These are phyloP conservation scores for Mamestra brassicae DNA, from an alignment of 2,888 invertebrate species.

Conservation along the genomic window DNA sequence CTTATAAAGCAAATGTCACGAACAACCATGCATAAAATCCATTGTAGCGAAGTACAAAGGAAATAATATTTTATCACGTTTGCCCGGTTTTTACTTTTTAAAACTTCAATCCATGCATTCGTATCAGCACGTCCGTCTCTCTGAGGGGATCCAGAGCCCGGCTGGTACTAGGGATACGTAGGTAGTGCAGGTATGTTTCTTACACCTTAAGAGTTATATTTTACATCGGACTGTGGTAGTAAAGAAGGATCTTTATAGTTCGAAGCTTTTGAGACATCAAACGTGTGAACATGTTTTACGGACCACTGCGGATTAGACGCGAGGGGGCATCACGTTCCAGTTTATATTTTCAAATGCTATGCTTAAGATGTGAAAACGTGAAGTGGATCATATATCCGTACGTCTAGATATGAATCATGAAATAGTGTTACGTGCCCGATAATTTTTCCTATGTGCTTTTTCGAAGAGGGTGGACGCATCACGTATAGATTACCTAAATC, in stretches of 20 bases:
- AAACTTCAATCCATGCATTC: constrained; percentile 52
- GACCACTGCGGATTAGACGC: constrained; percentile 27
- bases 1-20: constrained; percentile 31
- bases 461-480: background rate
- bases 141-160: constrained; percentile 41
- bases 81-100: constrained; percentile 52
- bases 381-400: constrained; percentile 9
- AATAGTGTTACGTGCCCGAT: background rate
- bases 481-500: background rate
- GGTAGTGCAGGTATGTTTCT: constrained; percentile 11
- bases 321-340: constrained; percentile 4
- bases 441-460: background rate
- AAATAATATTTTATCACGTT: constrained; percentile 61
- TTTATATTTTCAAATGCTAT: constrained; percentile 40
- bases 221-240: constrained; percentile 8
- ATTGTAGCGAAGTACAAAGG: constrained; percentile 41
- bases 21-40: constrained; percentile 48
- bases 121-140: constrained; percentile 54
- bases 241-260: constrained; percentile 30
- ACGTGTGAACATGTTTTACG: constrained; percentile 34
- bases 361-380: background rate
- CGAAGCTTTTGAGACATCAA: constrained; percentile 39
- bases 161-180: constrained; percentile 24
- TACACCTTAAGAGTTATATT: constrained; percentile 36
- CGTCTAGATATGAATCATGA: background rate